Evolutionary conservation across 1,140 invertebrate species (phyloP).

Genomic region (Macrotrachela quadricornifera): DNA sequence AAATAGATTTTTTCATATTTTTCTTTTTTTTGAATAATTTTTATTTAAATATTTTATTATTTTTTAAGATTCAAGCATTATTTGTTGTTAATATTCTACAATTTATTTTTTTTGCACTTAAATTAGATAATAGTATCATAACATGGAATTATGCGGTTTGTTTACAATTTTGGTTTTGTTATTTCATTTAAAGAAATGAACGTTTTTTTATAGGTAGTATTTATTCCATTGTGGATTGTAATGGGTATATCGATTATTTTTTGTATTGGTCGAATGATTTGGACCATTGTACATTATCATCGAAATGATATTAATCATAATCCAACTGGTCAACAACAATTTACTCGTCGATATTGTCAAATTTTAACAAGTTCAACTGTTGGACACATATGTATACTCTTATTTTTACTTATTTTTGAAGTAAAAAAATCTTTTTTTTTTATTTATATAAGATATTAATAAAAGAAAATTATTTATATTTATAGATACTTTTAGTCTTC

Average conservation of each 20-base stretch:
- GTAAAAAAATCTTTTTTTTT: too few relatives aligned
- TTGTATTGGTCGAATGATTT: constrained; percentile 52
- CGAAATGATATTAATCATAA: constrained; percentile 72
- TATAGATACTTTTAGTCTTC: constrained; percentile 2
- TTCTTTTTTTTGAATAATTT: too few relatives aligned
- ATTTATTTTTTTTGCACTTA: constrained; percentile 79
- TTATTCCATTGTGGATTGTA: constrained; percentile 90
- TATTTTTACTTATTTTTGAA: too few relatives aligned
- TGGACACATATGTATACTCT: too few relatives aligned
- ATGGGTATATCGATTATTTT: constrained; percentile 69
- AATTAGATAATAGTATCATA: constrained; percentile 62
- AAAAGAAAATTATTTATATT: not conserved
- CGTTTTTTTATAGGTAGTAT: constrained; percentile 45
- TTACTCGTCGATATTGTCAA: constrained; percentile 42
- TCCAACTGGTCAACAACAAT: constrained; percentile 64
- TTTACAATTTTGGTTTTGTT: too few relatives aligned
- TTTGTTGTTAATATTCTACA: constrained; percentile 86
- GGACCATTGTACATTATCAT: constrained; percentile 84
- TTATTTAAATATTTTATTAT: too few relatives aligned
- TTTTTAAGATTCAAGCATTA: constrained; percentile 61
- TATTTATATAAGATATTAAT: not conserved
- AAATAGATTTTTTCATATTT: too few relatives aligned
- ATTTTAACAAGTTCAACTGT: too few relatives aligned
- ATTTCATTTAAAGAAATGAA: too few relatives aligned
- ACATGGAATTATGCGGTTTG: too few relatives aligned